Base-by-base conservation (phyloP, 2,888 invertebrate genomes). In the Conops quadrifasciatus region DNA sequence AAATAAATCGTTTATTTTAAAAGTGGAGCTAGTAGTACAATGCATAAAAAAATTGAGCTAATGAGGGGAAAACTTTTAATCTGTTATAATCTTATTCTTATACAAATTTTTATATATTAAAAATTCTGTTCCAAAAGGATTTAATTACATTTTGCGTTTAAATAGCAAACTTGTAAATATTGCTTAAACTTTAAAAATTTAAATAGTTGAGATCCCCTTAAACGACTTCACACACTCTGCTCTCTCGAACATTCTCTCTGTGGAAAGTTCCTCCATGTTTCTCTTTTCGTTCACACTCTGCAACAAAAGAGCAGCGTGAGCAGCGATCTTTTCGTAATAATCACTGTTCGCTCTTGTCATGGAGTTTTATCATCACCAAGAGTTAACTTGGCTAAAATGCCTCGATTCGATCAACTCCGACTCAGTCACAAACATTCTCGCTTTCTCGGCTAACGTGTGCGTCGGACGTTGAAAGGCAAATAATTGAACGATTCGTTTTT, bases 361-460 rank as follows among this genome's bases (percentile, higher is more conserved):
- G 19, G 49, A 30, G 36, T 49, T 58, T 51, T 60, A 24, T 26
- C 43, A 45, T 67, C 56, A 21, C n/a, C n/a, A n/a, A n/a, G n/a
- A 58, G 26, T 16, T 58, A 66, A 66, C 53, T 53, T 43, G 67
- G 56, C 64, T 28, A 62, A 49, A 60, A 68, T 51, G 16, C 51
- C 51, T 68, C 60, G 62, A 36, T 58, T 24, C 15, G 26, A 68
- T 51, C 36, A 30, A 36, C 2, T 59, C 47, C 26, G 72, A 69
- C 70, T 77, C 71, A 76, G 76, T 76, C 75, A 72, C 59, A 73
- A 68, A 68, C 36, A 72, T 72, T 75, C 73, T 69, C 77, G 75
- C 75, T 74, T 71, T 72, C 68, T 73, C 72, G 70, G 71, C 75
- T 73, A 75, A 72, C 74, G 73, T 65, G 63, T 71, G 19, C 51